Conservation (phyloP, 2,888 invertebrate genomes). For the Deilephila elpenor region DNA sequence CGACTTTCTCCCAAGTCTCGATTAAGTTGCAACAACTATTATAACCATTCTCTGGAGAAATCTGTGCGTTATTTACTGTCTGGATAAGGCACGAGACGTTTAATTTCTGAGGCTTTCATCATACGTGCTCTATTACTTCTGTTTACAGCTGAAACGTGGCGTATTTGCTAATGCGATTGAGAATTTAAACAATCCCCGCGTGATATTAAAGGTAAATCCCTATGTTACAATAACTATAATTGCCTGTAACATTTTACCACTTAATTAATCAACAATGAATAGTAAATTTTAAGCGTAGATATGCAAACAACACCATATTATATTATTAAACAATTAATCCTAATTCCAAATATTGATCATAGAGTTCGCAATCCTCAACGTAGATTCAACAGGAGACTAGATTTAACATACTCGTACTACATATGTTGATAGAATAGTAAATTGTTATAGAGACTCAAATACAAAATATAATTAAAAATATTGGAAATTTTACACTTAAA, state of each 20-base stretch:
- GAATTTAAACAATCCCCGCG: not conserved
- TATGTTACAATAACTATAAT: not conserved
- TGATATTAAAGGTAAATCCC: not conserved
- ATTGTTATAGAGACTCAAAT: not conserved
- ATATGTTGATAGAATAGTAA: too few species aligned
- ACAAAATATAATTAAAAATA: too few species aligned
- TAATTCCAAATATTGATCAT: too few species aligned
- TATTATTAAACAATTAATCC: too few species aligned
- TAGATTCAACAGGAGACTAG: too few species aligned
- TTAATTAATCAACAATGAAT: too few species aligned
- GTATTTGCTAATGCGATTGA: not conserved
- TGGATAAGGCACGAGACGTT: slow-evolving; percentile 27
- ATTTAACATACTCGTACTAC: too few species aligned
- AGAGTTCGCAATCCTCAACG: too few species aligned
- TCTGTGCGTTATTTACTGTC: slow-evolving; percentile 50
- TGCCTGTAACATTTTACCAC: not conserved
- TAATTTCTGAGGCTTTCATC: slow-evolving; percentile 14
- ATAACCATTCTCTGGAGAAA: slow-evolving; percentile 51
- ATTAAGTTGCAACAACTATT: slow-evolving; percentile 52
- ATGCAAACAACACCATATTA: too few species aligned
- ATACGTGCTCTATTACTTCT: not conserved
- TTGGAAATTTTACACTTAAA: too few species aligned
- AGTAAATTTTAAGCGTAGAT: too few species aligned
- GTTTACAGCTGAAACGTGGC: not conserved
- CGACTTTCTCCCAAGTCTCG: slow-evolving; percentile 47